A percentile compares a stretch with the other conserved stretches of the same genome.
These are phyloP conservation scores for Drosophila ochracea DNA, from an alignment of 2,888 invertebrate species.

Conservation along the genomic window DNA sequence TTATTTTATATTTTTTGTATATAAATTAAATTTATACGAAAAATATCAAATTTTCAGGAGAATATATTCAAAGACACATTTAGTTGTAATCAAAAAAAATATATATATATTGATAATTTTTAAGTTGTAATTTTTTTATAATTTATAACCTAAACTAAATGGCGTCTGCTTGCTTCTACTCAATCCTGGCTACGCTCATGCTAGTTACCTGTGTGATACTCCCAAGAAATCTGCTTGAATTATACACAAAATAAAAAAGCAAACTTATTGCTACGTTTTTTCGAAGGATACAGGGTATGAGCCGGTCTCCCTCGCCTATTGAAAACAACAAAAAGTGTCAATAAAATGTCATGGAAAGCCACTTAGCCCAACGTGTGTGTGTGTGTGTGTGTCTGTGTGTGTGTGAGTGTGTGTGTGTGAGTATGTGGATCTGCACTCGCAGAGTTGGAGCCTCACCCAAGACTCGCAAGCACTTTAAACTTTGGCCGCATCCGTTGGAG, in stretches of 20 bases:
- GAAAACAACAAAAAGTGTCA: slow-evolving; percentile 57
- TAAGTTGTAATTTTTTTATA: not conserved
- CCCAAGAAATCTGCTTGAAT: not conserved
- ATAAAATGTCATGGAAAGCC: slow-evolving; percentile 78
- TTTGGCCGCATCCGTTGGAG: slow-evolving; percentile 67
- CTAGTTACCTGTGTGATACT: not conserved
- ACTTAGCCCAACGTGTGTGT: slow-evolving; percentile 51
- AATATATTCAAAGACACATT: not conserved
- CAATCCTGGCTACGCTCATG: not conserved
- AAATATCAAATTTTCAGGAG: too few relatives aligned
- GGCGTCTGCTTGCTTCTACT: too few relatives aligned
- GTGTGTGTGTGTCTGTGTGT: not conserved
- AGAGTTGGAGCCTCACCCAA: slow-evolving; percentile 58
- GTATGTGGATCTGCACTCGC: not conserved
- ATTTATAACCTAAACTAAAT: not conserved
- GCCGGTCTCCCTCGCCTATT: slow-evolving; percentile 59
- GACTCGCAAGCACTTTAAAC: slow-evolving; percentile 50
- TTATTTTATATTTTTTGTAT: too few relatives aligned
- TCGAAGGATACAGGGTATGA: slow-evolving; percentile 18
- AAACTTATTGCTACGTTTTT: not conserved
- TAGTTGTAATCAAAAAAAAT: not conserved
- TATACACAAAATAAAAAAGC: not conserved
- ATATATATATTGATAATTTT: not conserved
- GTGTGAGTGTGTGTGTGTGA: slow-evolving; percentile 8
- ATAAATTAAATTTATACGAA: too few relatives aligned